Percentiles rank a stretch among this genome's conserved stretches.
Evolutionary conservation across 2,888 invertebrate genomes (phyloP).

Genomic region (Epicampocera succincta): DNA sequence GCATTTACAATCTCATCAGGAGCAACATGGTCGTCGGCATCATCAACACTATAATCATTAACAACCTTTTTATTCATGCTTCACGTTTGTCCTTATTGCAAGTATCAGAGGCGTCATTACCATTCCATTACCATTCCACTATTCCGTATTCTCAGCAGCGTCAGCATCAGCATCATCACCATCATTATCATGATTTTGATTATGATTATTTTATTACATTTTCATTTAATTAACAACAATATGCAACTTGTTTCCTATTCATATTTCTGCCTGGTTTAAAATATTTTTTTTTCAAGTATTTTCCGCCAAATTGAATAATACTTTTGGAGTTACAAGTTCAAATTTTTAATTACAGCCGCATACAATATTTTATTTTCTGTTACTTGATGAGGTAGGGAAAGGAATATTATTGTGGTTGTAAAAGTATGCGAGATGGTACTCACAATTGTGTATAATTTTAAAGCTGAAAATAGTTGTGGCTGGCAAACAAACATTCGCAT

Average conservation of each 20-base stretch:
- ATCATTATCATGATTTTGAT: conserved; percentile 43
- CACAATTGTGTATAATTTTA: background rate
- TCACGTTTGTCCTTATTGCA: conserved; percentile 17
- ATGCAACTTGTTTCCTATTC: conserved; percentile 60
- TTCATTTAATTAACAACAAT: conserved; percentile 70
- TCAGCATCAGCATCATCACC: conserved; percentile 26
- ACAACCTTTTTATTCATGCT: conserved; percentile 23
- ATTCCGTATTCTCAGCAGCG: conserved; percentile 10
- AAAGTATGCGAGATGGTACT: conserved; percentile 6
- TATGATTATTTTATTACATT: conserved; percentile 68
- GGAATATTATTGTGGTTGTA: background rate
- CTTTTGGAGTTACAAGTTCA: conserved; percentile 68
- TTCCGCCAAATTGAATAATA: conserved; percentile 69
- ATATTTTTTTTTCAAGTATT: conserved; percentile 59
- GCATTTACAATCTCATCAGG: conserved; percentile 43
- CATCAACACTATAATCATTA: conserved; percentile 12
- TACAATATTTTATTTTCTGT: conserved; percentile 22
- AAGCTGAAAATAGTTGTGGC: conserved; percentile 25
- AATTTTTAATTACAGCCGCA: conserved; percentile 64
- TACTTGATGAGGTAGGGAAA: conserved; percentile 50
- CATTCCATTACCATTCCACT: conserved; percentile 28
- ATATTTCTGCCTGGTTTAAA: conserved; percentile 57
- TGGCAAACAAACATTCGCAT: conserved; percentile 18
- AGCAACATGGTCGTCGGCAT: conserved; percentile 1
- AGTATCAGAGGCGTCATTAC: conserved; percentile 21